phyloP scores from a whole-genome alignment of 1,140 invertebrate species.

The Capitella teleta region DNA sequence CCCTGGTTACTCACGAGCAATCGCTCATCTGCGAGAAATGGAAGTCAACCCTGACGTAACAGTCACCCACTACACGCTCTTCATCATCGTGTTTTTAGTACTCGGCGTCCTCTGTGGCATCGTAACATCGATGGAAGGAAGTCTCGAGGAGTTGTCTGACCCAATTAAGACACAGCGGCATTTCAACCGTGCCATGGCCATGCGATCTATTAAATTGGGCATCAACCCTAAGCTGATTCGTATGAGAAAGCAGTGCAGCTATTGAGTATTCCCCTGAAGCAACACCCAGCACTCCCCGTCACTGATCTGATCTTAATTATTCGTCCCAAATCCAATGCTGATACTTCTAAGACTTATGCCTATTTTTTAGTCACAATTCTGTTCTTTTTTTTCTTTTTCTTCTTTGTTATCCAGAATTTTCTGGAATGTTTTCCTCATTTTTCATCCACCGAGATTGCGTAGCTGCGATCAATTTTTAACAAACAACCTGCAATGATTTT shows the following conservation, averaged over 20 bases:
- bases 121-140: constrained; percentile 57
- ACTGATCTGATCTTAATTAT: too few relatives aligned
- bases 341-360: too few relatives aligned
- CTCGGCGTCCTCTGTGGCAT: constrained; percentile 62
- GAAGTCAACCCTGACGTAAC: constrained; percentile 28
- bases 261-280: constrained; percentile 3
- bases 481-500: too few relatives aligned
- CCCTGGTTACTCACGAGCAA: constrained; percentile 68
- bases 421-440: too few relatives aligned
- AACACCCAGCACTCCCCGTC: too few relatives aligned
- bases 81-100: constrained; percentile 75
- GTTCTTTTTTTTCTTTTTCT: too few relatives aligned
- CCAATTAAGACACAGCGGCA: constrained; percentile 61
- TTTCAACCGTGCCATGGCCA: constrained; percentile 74
- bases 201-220: constrained; percentile 57
- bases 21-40: constrained; percentile 59
- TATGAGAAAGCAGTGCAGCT: constrained; percentile 31
- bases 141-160: constrained; percentile 44
- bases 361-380: too few relatives aligned
- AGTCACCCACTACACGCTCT: constrained; percentile 56
- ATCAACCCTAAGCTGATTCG: constrained; percentile 42
- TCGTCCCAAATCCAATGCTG: too few relatives aligned
- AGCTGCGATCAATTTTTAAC: too few relatives aligned
- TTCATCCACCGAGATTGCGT: too few relatives aligned
- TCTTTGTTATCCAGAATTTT: too few relatives aligned